Evolutionary conservation across 23 tunicate species (phyloP).

Genomic region (Ciona savignyi): DNA sequence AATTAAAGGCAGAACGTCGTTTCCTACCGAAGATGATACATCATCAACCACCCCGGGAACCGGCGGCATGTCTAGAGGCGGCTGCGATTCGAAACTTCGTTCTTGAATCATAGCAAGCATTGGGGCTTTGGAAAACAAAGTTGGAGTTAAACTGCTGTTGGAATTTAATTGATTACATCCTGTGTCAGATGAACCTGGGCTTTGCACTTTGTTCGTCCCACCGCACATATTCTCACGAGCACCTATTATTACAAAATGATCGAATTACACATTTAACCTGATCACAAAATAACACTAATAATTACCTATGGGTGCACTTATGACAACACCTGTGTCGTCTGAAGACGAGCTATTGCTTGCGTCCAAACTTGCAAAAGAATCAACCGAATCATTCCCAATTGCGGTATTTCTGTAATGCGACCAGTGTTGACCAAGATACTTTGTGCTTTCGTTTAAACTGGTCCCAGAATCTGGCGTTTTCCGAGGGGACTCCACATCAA

Average conservation of each 20-base stretch:
- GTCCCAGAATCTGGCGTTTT: background rate
- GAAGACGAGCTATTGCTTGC: slow-evolving; percentile 25
- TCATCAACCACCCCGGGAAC: background rate
- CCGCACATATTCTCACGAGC: too few species aligned
- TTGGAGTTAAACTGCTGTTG: too few species aligned
- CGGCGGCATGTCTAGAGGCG: background rate
- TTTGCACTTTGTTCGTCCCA: background rate
- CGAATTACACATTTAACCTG: too few species aligned
- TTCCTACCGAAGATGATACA: background rate
- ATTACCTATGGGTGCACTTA: slow-evolving; percentile 22
- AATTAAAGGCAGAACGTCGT: background rate
- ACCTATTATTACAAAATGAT: too few species aligned
- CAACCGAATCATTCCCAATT: slow-evolving; percentile 13
- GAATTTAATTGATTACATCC: background rate
- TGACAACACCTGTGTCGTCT: slow-evolving; percentile 51
- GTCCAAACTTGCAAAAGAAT: slow-evolving; percentile 42
- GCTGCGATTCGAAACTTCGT: slow-evolving; percentile 38
- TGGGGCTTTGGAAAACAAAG: slow-evolving; percentile 17
- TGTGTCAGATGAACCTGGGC: background rate
- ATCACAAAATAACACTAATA: too few species aligned
- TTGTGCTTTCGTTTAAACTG: background rate
- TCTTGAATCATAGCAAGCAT: slow-evolving; percentile 34
- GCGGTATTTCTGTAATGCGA: background rate
- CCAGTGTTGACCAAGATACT: background rate
- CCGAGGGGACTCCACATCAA: background rate